Evolutionary conservation across 1,140 invertebrate species (phyloP).

Genomic region (Octopus bimaculoides): DNA sequence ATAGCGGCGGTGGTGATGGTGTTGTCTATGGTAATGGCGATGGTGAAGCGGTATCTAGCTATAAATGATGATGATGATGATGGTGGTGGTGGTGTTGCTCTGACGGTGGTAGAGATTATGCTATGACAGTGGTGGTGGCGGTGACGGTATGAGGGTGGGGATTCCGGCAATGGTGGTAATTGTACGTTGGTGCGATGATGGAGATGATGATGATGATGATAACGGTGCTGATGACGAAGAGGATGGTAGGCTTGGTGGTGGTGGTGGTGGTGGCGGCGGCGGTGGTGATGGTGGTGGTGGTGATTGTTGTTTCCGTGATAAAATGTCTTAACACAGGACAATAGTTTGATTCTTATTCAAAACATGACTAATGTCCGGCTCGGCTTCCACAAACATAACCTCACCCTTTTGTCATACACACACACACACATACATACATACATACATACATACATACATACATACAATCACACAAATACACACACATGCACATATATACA

Average conservation of each 20-base stretch:
- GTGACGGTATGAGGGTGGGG: background rate
- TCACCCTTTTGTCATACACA: background rate
- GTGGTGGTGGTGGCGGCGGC: background rate
- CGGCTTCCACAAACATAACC: slow-evolving; percentile 1
- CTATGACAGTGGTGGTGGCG: background rate
- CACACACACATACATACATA: too few species aligned
- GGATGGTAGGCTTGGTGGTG: background rate
- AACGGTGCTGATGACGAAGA: too few species aligned
- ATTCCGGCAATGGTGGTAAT: background rate
- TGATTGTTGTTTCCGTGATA: background rate
- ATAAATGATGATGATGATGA: too few species aligned
- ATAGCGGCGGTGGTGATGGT: too few species aligned
- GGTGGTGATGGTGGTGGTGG: background rate
- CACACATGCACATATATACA: too few species aligned
- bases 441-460: too few species aligned
- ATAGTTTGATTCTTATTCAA: background rate
- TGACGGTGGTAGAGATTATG: too few species aligned
- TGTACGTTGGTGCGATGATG: background rate
- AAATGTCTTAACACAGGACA: too few species aligned
- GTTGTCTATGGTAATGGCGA: too few species aligned
- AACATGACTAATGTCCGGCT: background rate
- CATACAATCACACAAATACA: too few species aligned
- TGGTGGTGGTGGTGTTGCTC: too few species aligned
- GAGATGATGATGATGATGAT: background rate
- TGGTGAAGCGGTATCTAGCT: too few species aligned